phyloP scores from a whole-genome alignment of 2,113 vertebrate species.

The Cephalopterus ornatus region DNA sequence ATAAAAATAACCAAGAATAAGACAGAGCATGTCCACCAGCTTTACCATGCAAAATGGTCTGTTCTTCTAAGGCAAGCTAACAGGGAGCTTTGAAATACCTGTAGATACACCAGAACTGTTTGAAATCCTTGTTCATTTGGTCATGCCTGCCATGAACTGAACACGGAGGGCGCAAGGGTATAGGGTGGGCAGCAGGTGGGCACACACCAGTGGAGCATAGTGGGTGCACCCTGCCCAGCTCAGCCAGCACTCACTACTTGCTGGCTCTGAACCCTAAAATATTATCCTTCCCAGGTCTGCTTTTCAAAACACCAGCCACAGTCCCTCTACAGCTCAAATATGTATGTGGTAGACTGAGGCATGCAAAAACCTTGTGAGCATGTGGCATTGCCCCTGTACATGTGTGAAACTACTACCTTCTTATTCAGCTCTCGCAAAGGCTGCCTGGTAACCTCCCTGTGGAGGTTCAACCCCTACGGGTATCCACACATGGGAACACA shows the following conservation, averaged over 20 bases:
- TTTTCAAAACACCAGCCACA: not conserved
- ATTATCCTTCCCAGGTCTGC: not conserved
- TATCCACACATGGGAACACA: rapidly evolving
- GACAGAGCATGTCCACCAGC: rapidly evolving
- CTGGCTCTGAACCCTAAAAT: not conserved
- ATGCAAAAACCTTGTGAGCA: not conserved
- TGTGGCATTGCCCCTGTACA: not conserved
- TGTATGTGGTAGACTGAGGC: rapidly evolving
- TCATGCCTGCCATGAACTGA: rapidly evolving
- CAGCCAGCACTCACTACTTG: rapidly evolving
- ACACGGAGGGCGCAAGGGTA: rapidly evolving
- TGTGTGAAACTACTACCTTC: not conserved
- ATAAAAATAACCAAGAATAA: not conserved
- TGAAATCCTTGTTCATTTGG: not conserved
- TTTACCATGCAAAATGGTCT: rapidly evolving
- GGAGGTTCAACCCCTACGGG: not conserved
- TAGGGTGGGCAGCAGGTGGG: rapidly evolving
- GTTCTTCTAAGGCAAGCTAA: not conserved
- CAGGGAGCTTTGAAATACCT: not conserved
- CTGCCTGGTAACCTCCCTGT: not conserved
- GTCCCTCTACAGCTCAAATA: rapidly evolving
- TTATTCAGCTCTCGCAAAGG: rapidly evolving
- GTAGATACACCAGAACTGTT: not conserved
- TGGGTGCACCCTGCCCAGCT: not conserved
- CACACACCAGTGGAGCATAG: rapidly evolving